These are phyloP conservation scores for Limonius californicus DNA, from an alignment of 1,140 invertebrate genomes.

Conservation along the genomic window DNA sequence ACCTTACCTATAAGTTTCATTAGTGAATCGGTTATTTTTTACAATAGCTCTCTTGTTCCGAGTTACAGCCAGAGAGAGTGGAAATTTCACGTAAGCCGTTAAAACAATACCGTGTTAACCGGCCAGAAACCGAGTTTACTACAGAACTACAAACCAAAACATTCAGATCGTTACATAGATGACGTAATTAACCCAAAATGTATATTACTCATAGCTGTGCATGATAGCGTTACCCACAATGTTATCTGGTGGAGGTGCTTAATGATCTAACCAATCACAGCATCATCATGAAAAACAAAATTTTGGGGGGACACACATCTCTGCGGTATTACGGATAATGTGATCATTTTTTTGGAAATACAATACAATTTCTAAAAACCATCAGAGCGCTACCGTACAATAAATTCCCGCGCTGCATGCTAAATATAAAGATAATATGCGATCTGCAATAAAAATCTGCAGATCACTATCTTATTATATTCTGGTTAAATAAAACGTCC, in stretches of 20 bases:
- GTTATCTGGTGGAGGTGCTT: too few species aligned
- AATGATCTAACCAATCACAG: too few species aligned
- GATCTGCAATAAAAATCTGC: not conserved
- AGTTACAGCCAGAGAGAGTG: not conserved
- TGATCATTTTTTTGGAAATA: too few species aligned
- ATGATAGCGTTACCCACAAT: too few species aligned
- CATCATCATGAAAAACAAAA: too few species aligned
- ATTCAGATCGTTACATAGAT: not conserved
- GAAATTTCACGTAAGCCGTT: not conserved
- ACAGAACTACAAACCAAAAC: not conserved
- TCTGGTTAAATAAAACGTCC: too few species aligned
- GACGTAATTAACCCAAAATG: too few species aligned
- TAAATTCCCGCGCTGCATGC: not conserved
- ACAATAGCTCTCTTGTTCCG: slow-evolving; percentile 17
- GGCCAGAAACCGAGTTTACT: not conserved
- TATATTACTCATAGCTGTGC: too few species aligned
- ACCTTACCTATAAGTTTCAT: slow-evolving; percentile 19
- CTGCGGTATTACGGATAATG: too few species aligned
- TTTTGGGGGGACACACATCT: too few species aligned
- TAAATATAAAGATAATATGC: not conserved
- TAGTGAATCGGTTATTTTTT: slow-evolving; percentile 16
- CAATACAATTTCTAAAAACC: too few species aligned
- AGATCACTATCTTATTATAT: not conserved
- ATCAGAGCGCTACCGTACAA: too few species aligned
- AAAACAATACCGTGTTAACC: not conserved